Conservation (phyloP, 2,113 vertebrate genomes). For the Hippocampus mohnikei region DNA sequence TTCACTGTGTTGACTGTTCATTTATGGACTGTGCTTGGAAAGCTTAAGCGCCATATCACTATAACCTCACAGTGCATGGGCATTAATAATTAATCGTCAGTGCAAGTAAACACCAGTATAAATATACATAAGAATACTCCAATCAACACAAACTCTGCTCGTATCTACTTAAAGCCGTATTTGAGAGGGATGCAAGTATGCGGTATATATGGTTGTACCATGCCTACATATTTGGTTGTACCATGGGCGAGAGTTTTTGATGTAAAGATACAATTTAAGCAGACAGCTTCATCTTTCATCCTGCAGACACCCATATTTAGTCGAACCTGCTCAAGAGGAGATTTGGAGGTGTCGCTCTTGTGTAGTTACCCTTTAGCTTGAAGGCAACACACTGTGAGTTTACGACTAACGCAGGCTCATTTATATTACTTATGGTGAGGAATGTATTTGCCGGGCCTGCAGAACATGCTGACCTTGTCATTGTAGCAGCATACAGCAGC, state of each 20-base stretch:
- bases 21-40: constrained; percentile 66
- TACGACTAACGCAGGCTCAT: constrained; percentile 67
- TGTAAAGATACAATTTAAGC: constrained; percentile 10
- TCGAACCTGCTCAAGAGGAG: constrained; percentile 45
- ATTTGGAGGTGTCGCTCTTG: constrained; percentile 53
- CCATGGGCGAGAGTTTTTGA: background rate
- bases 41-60: constrained; percentile 61
- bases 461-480: constrained; percentile 76
- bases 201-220: background rate
- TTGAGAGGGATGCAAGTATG: background rate
- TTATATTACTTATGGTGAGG: constrained; percentile 73
- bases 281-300: constrained; percentile 39
- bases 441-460: constrained; percentile 52
- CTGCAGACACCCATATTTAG: constrained; percentile 20
- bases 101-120: constrained; percentile 72
- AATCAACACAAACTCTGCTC: constrained; percentile 57
- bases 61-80: constrained; percentile 69
- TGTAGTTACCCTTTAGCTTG: constrained; percentile 68
- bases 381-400: constrained; percentile 64
- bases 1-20: constrained; percentile 67
- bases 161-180: constrained; percentile 54
- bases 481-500: constrained; percentile 47
- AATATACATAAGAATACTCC: constrained; percentile 62
- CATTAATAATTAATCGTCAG: constrained; percentile 72
- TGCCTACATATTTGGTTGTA: background rate